Conservation (phyloP, 1,140 invertebrate genomes). For the Drosophila novamexicana region DNA sequence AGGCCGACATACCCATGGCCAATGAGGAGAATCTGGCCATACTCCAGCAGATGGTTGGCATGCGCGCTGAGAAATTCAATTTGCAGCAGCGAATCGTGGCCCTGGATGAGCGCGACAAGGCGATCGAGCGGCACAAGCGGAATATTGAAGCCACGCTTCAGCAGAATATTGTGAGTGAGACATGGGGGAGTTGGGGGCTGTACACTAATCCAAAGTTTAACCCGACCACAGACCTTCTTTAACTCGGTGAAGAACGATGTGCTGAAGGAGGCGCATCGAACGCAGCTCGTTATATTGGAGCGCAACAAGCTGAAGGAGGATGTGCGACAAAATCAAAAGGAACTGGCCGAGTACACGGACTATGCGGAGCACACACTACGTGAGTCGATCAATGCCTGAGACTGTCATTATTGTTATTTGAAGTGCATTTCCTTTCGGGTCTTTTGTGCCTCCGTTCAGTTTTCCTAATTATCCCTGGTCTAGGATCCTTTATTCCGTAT, state of each 20-base stretch:
- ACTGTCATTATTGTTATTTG: too few species aligned
- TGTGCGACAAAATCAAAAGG: conserved; percentile 56
- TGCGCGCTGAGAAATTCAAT: conserved; percentile 61
- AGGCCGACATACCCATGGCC: conserved; percentile 88
- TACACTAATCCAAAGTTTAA: not conserved
- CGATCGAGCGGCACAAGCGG: conserved; percentile 83
- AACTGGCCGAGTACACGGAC: conserved; percentile 62
- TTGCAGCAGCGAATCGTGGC: conserved; percentile 56
- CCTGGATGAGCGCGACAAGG: conserved; percentile 66
- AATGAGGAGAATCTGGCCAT: conserved; percentile 88
- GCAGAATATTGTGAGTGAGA: conserved; percentile 84
- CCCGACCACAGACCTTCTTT: conserved; percentile 84
- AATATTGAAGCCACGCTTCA: conserved; percentile 84
- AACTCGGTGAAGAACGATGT: conserved; percentile 85
- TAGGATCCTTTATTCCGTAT: too few species aligned
- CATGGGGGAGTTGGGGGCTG: too few species aligned
- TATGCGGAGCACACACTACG: conserved; percentile 56
- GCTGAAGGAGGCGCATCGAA: conserved; percentile 86
- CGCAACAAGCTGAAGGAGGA: conserved; percentile 85
- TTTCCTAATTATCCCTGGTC: too few species aligned
- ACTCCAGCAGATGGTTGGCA: conserved; percentile 82
- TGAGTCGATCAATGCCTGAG: conserved; percentile 17
- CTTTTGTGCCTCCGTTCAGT: too few species aligned
- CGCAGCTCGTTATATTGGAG: conserved; percentile 84
- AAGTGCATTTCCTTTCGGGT: too few species aligned